Evolutionary conservation across 2,797 vertebrate genomes (phyloP).

Genomic region (Acipenser ruthenus): DNA sequence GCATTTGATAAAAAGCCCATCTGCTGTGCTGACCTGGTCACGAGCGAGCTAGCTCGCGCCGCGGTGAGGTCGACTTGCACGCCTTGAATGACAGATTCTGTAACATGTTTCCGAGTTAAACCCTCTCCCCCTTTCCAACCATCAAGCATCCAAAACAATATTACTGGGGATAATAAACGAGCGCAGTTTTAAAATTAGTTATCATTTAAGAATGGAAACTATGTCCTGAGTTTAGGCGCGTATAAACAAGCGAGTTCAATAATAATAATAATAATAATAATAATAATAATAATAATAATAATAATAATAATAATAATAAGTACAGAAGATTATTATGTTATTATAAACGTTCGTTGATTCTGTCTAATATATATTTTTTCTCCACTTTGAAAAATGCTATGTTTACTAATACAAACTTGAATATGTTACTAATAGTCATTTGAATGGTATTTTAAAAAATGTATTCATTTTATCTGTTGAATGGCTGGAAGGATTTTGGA

Average conservation of each 20-base stretch:
- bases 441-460: too few species aligned
- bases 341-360: too few species aligned
- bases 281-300: not conserved
- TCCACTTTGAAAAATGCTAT: too few species aligned
- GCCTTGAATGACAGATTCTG: slow-evolving; percentile 34
- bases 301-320: slow-evolving; percentile 8
- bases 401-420: too few species aligned
- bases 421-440: too few species aligned
- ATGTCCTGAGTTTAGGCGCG: not conserved
- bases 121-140: slow-evolving; percentile 16
- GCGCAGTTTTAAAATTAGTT: not conserved
- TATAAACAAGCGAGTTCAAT: not conserved
- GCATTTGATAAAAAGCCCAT: slow-evolving; percentile 37
- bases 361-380: too few species aligned
- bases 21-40: slow-evolving; percentile 27
- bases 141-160: not conserved
- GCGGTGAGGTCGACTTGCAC: slow-evolving; percentile 31
- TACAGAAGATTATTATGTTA: not conserved
- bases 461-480: too few species aligned
- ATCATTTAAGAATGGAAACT: not conserved
- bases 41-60: slow-evolving; percentile 23
- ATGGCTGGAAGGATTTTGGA: too few species aligned
- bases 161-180: not conserved
- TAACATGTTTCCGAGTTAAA: slow-evolving; percentile 34
- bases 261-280: not conserved